These are phyloP conservation scores for Stratiomys singularior DNA, from an alignment of 2,888 invertebrate species.

Conservation along the genomic window DNA sequence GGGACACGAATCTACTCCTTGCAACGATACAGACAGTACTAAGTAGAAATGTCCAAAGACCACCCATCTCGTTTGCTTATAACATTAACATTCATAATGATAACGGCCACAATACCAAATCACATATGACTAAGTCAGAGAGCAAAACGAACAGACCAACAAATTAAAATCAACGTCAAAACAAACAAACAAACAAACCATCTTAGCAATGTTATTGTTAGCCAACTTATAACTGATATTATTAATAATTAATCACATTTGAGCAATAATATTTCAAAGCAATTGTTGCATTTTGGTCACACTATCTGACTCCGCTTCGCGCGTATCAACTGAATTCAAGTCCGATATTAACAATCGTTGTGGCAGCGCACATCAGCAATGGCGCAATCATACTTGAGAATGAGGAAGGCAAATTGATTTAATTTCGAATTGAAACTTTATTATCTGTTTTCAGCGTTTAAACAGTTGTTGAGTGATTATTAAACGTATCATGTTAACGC, in stretches of 20 bases:
- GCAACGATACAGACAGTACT: too few relatives aligned
- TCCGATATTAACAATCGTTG: too few relatives aligned
- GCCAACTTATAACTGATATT: background rate
- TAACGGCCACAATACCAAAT: background rate
- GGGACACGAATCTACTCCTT: background rate
- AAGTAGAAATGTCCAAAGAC: background rate
- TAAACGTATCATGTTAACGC: background rate
- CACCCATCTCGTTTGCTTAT: slow-evolving; percentile 9
- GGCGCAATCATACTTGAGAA: background rate
- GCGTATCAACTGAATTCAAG: too few relatives aligned
- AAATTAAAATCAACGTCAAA: slow-evolving; percentile 31
- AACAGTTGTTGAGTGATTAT: background rate
- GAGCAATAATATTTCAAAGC: background rate
- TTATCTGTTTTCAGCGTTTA: background rate
- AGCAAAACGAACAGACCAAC: background rate
- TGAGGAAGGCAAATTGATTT: slow-evolving; percentile 9
- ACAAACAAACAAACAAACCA: slow-evolving; percentile 28
- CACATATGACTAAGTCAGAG: background rate
- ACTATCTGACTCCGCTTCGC: background rate
- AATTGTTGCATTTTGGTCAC: background rate
- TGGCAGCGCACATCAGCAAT: background rate
- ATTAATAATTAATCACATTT: slow-evolving; percentile 32
- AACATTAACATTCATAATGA: slow-evolving; percentile 15
- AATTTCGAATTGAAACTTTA: background rate
- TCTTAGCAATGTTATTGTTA: slow-evolving; percentile 12